Percentiles rank a stretch among this genome's conserved stretches.
These are phyloP conservation scores for Halictus rubicundus DNA, from an alignment of 1,140 invertebrate genomes.

Conservation along the genomic window DNA sequence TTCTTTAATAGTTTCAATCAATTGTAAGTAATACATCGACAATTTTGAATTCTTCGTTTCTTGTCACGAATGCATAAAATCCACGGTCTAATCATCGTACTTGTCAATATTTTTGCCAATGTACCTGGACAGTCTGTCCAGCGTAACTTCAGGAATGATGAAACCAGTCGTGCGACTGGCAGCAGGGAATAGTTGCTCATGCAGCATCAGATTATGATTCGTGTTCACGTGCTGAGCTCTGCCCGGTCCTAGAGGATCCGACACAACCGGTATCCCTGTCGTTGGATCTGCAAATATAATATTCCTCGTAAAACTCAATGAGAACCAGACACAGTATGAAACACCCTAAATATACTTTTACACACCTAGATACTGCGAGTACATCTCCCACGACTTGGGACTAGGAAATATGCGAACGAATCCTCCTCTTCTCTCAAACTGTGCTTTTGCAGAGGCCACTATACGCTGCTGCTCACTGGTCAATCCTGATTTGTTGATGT, in stretches of 20 bases:
- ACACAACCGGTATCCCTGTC: constrained; percentile 86
- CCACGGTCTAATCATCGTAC: background rate
- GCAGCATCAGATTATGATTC: constrained; percentile 91
- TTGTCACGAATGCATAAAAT: no score
- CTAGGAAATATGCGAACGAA: constrained; percentile 96
- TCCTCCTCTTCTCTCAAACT: constrained; percentile 92
- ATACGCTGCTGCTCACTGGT: constrained; percentile 90
- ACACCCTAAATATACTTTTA: background rate
- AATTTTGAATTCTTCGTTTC: no score
- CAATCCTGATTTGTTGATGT: constrained; percentile 79
- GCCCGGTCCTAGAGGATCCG: constrained; percentile 82
- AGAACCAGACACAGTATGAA: no score
- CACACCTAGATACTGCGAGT: constrained; percentile 86
- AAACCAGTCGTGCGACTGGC: constrained; percentile 80
- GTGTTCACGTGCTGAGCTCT: constrained; percentile 83
- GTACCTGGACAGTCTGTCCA: constrained; percentile 78
- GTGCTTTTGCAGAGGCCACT: constrained; percentile 88
- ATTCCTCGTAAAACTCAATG: background rate
- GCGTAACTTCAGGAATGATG: constrained; percentile 77
- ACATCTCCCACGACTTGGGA: constrained; percentile 91
- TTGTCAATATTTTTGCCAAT: background rate
- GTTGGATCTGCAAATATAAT: constrained; percentile 82
- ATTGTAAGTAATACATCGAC: no score
- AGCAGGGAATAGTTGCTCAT: constrained; percentile 88
- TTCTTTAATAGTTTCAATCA: no score